These are phyloP conservation scores for Eilema caniola DNA, from an alignment of 2,888 invertebrate species.

Conservation along the genomic window DNA sequence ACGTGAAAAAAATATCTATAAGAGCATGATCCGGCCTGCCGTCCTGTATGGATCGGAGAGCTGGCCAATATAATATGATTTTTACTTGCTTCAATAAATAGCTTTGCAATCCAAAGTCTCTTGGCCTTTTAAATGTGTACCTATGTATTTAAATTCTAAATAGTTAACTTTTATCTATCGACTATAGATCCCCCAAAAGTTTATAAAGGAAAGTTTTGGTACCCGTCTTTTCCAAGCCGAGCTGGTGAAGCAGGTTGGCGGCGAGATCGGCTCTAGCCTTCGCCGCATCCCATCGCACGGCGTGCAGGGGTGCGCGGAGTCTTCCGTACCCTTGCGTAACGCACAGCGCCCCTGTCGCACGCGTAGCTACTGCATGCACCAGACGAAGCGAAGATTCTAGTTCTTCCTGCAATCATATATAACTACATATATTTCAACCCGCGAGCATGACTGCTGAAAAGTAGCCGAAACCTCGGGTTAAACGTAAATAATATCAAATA, in stretches of 20 bases:
- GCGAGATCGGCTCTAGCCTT: conserved; percentile 93
- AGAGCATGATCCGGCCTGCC: too few relatives aligned
- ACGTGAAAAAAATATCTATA: too few relatives aligned
- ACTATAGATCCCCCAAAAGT: too few relatives aligned
- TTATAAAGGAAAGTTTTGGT: not conserved
- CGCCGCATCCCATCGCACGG: conserved; percentile 91
- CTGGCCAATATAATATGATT: too few relatives aligned
- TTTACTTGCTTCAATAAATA: too few relatives aligned
- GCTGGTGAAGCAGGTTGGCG: conserved; percentile 91
- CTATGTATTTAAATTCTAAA: too few relatives aligned
- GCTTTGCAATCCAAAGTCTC: not conserved
- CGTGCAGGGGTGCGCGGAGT: conserved; percentile 90
- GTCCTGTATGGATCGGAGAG: too few relatives aligned
- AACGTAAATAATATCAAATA: too few relatives aligned
- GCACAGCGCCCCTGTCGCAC: conserved; percentile 91
- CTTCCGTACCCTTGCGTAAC: conserved; percentile 90
- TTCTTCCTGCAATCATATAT: conserved; percentile 78
- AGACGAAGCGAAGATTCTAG: conserved; percentile 90
- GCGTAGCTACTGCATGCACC: conserved; percentile 92
- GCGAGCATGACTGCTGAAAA: too few relatives aligned
- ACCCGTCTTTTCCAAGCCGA: conserved; percentile 88
- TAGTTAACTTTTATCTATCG: too few relatives aligned
- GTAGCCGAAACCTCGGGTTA: too few relatives aligned
- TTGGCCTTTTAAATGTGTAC: not conserved
- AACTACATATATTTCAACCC: too few relatives aligned